Percentiles rank a stretch among this genome's conserved stretches.
Evolutionary conservation across 1,140 invertebrate genomes (phyloP).

Genomic region (Cecropterus lyciades): DNA sequence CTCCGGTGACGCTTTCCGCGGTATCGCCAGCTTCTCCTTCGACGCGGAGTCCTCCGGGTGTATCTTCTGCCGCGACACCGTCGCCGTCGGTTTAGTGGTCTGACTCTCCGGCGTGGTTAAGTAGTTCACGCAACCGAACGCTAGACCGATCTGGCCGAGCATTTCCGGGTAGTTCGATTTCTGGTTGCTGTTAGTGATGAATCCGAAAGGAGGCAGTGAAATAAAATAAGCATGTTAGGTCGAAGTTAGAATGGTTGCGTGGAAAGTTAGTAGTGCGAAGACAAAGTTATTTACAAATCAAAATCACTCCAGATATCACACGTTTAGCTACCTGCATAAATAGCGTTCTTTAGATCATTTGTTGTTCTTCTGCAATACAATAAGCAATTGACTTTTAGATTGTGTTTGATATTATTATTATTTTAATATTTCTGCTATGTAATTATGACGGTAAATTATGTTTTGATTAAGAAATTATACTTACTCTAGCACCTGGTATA

Average conservation of each 20-base stretch:
- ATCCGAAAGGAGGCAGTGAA: conserved; percentile 61
- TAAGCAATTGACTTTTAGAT: conserved; percentile 55
- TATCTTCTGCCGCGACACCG: conserved; percentile 65
- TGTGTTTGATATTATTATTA: conserved; percentile 35
- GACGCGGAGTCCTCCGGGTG: conserved; percentile 69
- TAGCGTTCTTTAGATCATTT: conserved; percentile 81
- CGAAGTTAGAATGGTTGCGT: conserved; percentile 17
- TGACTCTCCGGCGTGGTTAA: conserved; percentile 62
- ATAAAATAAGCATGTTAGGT: conserved; percentile 50
- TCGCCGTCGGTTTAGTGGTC: conserved; percentile 42
- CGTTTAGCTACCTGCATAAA: conserved; percentile 75
- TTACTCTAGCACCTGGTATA: conserved; percentile 89
- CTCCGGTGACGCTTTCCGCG: conserved; percentile 65
- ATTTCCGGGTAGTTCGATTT: conserved; percentile 83
- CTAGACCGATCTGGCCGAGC: conserved; percentile 81
- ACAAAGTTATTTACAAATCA: conserved; percentile 43
- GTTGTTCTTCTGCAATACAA: conserved; percentile 78
- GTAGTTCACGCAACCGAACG: conserved; percentile 83
- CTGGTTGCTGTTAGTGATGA: conserved; percentile 70
- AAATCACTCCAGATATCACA: conserved; percentile 58
- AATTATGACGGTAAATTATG: conserved; percentile 27
- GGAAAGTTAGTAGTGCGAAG: conserved; percentile 31
- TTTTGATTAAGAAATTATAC: conserved; percentile 67
- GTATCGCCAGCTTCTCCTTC: conserved; percentile 64
- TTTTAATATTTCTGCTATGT: conserved; percentile 25